Evolutionary conservation across 2,113 vertebrate species (phyloP).

Genomic region (Catharus fuscescens): DNA sequence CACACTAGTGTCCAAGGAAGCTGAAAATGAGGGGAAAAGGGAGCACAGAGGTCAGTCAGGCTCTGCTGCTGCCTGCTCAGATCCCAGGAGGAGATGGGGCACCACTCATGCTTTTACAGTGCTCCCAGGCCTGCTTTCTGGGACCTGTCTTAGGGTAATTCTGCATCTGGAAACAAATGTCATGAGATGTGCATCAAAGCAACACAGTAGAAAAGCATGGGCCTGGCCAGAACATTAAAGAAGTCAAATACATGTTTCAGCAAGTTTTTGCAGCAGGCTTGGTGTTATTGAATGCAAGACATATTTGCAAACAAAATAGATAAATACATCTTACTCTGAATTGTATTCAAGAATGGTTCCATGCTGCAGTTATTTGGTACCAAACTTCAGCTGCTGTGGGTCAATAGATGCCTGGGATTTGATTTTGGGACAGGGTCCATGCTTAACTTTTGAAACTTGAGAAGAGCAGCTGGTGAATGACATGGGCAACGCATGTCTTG

Average conservation of each 20-base stretch:
- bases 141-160: neutral
- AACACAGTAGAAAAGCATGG: neutral
- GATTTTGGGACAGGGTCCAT: neutral
- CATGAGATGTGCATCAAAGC: neutral
- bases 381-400: neutral
- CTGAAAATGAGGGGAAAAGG: neutral
- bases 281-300: neutral
- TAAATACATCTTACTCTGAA: neutral
- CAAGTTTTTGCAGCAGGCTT: neutral
- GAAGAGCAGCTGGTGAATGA: neutral
- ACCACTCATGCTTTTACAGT: accelerated
- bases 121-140: neutral
- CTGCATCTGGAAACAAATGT: neutral
- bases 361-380: neutral
- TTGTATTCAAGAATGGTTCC: accelerated
- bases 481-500: accelerated
- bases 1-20: neutral
- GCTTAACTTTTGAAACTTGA: neutral
- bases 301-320: neutral
- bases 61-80: neutral
- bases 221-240: neutral
- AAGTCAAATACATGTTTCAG: neutral
- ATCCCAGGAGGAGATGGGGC: neutral
- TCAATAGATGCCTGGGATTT: neutral
- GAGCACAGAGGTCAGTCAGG: accelerated